Conservation (phyloP, 2,113 vertebrate genomes). For the Epinephelus moara region DNA sequence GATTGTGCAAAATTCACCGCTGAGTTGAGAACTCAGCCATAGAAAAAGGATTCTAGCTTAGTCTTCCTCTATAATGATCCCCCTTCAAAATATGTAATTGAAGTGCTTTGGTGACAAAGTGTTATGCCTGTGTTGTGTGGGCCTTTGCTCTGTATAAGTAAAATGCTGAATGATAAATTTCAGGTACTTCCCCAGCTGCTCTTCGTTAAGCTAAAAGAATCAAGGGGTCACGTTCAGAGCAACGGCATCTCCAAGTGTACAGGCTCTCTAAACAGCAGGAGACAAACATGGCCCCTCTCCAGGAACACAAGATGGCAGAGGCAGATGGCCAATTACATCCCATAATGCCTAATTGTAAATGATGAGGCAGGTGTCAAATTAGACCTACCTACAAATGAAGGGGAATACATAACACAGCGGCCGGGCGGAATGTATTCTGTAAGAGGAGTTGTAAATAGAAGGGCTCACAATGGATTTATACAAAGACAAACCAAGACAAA, state of each 20-base stretch:
- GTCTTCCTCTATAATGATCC: not conserved
- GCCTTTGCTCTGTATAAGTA: not conserved
- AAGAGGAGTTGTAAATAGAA: not conserved
- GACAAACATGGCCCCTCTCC: constrained; percentile 78
- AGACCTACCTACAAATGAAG: constrained; percentile 79
- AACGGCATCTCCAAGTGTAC: constrained; percentile 49
- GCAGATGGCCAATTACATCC: constrained; percentile 86
- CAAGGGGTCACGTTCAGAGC: constrained; percentile 44
- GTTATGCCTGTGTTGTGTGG: not conserved
- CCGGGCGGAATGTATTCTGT: constrained; percentile 16
- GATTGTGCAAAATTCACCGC: not conserved
- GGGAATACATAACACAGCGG: constrained; percentile 43
- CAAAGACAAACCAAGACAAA: not conserved
- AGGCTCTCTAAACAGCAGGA: constrained; percentile 75
- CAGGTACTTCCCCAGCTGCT: not conserved
- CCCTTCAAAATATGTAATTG: not conserved
- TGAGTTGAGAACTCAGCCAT: not conserved
- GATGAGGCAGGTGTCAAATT: constrained; percentile 86
- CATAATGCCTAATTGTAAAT: constrained; percentile 86
- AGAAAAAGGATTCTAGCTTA: not conserved
- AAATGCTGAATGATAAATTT: not conserved
- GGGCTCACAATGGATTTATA: not conserved
- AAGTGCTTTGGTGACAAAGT: not conserved
- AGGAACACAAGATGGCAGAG: constrained; percentile 82
- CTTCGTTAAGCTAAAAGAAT: constrained; percentile 21